A percentile compares a stretch with the other conserved stretches of the same genome.
Evolutionary conservation across 2,888 invertebrate species (phyloP).

Genomic region (Iselma pallidipennis): DNA sequence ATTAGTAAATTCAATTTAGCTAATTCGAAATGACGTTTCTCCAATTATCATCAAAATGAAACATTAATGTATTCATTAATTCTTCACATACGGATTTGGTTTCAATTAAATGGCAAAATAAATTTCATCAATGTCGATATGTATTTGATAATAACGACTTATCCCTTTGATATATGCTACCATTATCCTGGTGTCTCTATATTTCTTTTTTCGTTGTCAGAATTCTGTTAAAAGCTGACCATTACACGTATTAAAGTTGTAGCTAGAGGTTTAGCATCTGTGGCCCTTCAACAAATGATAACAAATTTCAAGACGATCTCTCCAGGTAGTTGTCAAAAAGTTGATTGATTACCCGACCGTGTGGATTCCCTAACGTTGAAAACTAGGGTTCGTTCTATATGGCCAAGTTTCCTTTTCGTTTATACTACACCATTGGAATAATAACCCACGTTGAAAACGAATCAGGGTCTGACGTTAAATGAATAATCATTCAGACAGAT

Average conservation of each 20-base stretch:
- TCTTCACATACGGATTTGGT: background rate
- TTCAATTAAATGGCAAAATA: background rate
- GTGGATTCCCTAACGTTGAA: slow-evolving; percentile 8
- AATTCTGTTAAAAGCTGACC: slow-evolving; percentile 11
- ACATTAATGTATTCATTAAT: background rate
- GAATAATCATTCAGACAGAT: background rate
- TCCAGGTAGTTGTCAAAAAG: slow-evolving; percentile 24
- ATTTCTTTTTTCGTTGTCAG: background rate
- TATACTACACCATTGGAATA: background rate
- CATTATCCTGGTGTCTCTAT: background rate
- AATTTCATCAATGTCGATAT: background rate
- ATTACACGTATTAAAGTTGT: slow-evolving; percentile 20
- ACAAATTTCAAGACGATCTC: slow-evolving; percentile 20
- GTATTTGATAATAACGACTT: background rate
- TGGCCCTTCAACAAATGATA: slow-evolving; percentile 15
- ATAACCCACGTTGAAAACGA: background rate
- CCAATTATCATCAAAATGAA: background rate
- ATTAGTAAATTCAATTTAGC: background rate
- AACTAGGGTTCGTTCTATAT: background rate
- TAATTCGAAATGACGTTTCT: background rate
- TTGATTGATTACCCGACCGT: slow-evolving; percentile 24
- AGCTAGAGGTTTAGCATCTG: slow-evolving; percentile 11
- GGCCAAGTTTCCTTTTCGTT: background rate
- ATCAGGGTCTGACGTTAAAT: background rate
- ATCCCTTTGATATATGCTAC: background rate